Evolutionary conservation across 2,113 vertebrate genomes (phyloP).

Genomic region (Catagonus wagneri): DNA sequence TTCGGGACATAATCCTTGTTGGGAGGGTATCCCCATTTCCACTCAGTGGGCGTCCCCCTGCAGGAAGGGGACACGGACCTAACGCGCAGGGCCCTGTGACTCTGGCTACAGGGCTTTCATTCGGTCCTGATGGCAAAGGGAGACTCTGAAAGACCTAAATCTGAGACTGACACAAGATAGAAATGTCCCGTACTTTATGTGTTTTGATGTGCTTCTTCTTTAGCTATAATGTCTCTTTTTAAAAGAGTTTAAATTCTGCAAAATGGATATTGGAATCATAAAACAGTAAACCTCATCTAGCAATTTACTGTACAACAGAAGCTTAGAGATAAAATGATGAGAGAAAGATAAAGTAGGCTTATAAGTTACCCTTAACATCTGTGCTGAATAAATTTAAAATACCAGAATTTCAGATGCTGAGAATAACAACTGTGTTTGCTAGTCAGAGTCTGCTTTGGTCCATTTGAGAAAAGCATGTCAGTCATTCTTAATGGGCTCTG

Average conservation of each 20-base stretch:
- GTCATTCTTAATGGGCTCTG: constrained; percentile 85
- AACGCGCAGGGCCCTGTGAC: background rate
- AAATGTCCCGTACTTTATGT: background rate
- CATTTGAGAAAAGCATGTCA: constrained; percentile 83
- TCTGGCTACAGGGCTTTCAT: background rate
- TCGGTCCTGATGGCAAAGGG: background rate
- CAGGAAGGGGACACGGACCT: background rate
- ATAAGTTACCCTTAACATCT: constrained; percentile 65
- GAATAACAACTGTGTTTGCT: constrained; percentile 70
- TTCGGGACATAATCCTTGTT: background rate
- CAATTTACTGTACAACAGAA: constrained; percentile 56
- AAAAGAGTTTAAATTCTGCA: constrained; percentile 59
- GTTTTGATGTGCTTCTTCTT: constrained; percentile 8
- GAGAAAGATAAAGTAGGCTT: constrained; percentile 23
- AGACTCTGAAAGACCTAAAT: background rate
- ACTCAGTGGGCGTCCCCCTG: background rate
- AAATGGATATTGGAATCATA: constrained; percentile 48
- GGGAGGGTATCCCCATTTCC: background rate
- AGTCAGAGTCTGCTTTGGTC: constrained; percentile 72
- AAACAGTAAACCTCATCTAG: constrained; percentile 21
- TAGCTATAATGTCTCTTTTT: background rate
- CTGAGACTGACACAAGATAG: background rate
- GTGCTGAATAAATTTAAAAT: constrained; percentile 72
- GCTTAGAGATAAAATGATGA: constrained; percentile 36
- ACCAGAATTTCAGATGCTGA: constrained; percentile 72